Percentiles rank a stretch among this genome's conserved stretches.
These are phyloP conservation scores for Teleogryllus occipitalis DNA, from an alignment of 1,140 invertebrate species.

Conservation along the genomic window DNA sequence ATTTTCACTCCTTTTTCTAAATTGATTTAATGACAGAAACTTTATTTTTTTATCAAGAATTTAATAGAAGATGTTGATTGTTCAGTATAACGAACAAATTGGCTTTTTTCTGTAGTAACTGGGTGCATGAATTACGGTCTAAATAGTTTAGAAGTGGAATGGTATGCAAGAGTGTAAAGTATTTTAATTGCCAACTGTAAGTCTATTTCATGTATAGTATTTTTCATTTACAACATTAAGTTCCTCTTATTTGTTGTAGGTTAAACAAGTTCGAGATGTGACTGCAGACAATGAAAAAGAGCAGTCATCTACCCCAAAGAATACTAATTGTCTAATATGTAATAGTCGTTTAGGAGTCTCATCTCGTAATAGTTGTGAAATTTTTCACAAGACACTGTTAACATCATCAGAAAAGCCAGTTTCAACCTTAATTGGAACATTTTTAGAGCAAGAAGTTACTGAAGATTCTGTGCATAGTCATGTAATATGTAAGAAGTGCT, in stretches of 20 bases:
- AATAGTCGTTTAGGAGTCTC: constrained; percentile 22
- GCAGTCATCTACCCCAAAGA: constrained; percentile 12
- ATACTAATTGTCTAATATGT: constrained; percentile 21
- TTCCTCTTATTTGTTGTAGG: neutral
- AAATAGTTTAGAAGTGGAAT: no score
- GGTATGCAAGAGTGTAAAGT: no score
- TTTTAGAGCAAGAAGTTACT: constrained; percentile 42
- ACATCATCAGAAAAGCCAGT: constrained; percentile 39
- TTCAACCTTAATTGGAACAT: constrained; percentile 37
- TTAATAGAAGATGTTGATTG: no score
- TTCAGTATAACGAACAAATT: no score
- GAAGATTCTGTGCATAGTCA: constrained; percentile 42
- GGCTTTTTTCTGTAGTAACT: no score
- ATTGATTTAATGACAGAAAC: no score
- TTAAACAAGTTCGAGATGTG: constrained; percentile 7
- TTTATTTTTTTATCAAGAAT: no score
- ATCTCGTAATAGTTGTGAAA: constrained; percentile 21
- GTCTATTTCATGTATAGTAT: no score
- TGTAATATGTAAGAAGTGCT: constrained; percentile 56
- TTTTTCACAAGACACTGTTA: constrained; percentile 22
- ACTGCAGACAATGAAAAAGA: constrained; percentile 21
- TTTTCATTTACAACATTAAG: no score
- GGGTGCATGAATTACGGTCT: no score
- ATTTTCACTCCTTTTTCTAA: no score
- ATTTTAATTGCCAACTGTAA: no score